Percentiles rank a stretch among this genome's conserved stretches.
phyloP scores from a whole-genome alignment of 2,888 invertebrate genomes.

The Boloria selene region DNA sequence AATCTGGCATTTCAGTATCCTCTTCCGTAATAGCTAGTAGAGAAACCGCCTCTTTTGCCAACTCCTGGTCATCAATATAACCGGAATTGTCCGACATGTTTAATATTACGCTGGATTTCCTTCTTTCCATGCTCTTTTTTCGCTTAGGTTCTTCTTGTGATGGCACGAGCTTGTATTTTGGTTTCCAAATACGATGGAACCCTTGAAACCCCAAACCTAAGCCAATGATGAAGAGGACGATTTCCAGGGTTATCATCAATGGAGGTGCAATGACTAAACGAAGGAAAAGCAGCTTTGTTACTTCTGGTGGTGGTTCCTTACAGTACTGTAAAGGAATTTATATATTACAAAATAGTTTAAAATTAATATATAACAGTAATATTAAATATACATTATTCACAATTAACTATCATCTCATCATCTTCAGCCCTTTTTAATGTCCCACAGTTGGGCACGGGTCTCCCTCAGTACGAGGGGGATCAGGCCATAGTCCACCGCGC shows the following conservation, averaged over 20 bases:
- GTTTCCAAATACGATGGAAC: constrained; percentile 59
- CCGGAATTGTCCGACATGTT: constrained; percentile 57
- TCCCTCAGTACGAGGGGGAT: too few relatives aligned
- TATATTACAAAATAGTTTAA: background rate
- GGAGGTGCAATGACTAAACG: constrained; percentile 79
- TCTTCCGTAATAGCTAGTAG: constrained; percentile 63
- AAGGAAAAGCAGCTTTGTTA: constrained; percentile 69
- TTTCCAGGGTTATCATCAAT: constrained; percentile 68
- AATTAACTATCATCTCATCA: too few relatives aligned
- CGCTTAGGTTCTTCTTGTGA: constrained; percentile 42
- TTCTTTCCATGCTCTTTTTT: constrained; percentile 46
- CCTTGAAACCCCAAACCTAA: constrained; percentile 67
- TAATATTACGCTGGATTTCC: constrained; percentile 54
- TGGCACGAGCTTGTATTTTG: constrained; percentile 59
- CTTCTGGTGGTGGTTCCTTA: constrained; percentile 63
- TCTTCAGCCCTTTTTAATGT: too few relatives aligned
- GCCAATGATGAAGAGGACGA: constrained; percentile 73
- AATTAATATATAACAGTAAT: background rate
- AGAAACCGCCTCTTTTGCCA: constrained; percentile 64
- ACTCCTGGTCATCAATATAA: constrained; percentile 56
- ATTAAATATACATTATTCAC: too few relatives aligned
- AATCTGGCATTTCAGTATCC: constrained; percentile 50
- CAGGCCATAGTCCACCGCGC: too few relatives aligned
- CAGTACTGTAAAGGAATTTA: constrained; percentile 55
- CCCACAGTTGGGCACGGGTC: too few relatives aligned